Base-by-base conservation (phyloP, 2,797 vertebrate genomes). In the Myioborus miniatus region DNA sequence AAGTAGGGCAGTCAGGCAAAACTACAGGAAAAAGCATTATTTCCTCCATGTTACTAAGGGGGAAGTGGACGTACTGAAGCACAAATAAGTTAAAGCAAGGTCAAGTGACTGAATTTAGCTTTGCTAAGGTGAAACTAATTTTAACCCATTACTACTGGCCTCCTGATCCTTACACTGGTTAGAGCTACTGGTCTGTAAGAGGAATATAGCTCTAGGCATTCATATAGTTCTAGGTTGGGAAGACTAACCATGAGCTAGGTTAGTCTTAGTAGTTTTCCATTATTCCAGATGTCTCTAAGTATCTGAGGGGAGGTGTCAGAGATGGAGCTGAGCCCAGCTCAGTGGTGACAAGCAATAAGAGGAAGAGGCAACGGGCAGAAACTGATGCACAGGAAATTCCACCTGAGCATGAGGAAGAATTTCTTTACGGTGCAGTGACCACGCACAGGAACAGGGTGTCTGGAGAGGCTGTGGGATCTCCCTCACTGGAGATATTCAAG, bases 1-100 rank as follows among this genome's bases (percentile, higher is more conserved):
- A 97, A 95, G 83, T 93, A 96, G 92, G 90, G 70, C 93, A 97
- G 83, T 70, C 74, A 82, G 86, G 88, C 70, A 91, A 90, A 90
- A 92, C 53, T 67, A 87, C 1, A 4, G 77, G 74, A 93, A 95
- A 95, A 95, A 89, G 70, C 53, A 93, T 89, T 62, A 90, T 86
- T 95, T 82, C 37, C 74, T 90, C 87, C 59, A 36, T 43, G n/a
- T 60, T 74, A 50, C 70, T 82, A 32, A 84, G 1, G 1, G 71
- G 32, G 37, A 95, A 89, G 29, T 39, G 56, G 90, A 84, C 0
- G 0, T 49, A 70, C 17, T n/a, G 41, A 84, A 91, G 74, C 50
- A 91, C 72, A 93, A 78, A 59, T 47, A 95, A 70, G 52, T 70
- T 83, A 84, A 56, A 94, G 52, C 44, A 94, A 96, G 75, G 83